These are phyloP conservation scores for Panthera leo DNA, from an alignment of 2,113 vertebrate species.

Conservation along the genomic window DNA sequence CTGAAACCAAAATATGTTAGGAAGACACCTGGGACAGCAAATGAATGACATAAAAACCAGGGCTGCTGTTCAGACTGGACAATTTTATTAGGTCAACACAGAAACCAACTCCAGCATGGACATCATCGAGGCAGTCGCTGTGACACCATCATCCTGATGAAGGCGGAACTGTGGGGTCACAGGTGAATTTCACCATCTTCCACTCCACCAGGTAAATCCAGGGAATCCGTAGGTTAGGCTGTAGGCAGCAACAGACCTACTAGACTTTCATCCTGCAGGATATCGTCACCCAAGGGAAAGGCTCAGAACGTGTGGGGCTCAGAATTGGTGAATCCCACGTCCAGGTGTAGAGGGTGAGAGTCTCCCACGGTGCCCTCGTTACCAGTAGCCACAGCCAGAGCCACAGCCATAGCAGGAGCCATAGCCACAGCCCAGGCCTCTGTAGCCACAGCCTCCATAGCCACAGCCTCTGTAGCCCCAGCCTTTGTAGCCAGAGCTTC, in stretches of 20 bases:
- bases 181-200: not conserved
- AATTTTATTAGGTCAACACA: conserved; percentile 8
- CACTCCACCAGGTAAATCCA: not conserved
- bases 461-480: not conserved
- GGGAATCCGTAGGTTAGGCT: not conserved
- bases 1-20: not conserved
- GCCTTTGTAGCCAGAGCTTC: too few relatives aligned
- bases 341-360: accelerated
- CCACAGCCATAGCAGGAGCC: not conserved
- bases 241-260: not conserved
- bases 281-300: not conserved
- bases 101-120: not conserved
- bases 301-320: not conserved
- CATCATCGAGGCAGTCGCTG: not conserved
- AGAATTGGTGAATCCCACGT: not conserved
- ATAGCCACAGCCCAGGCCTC: not conserved
- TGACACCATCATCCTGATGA: not conserved
- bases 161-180: not conserved
- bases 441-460: not conserved
- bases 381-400: conserved; percentile 38
- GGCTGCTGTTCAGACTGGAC: not conserved
- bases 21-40: not conserved
- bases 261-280: not conserved
- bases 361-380: not conserved
- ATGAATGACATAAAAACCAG: not conserved